Conservation (phyloP, 1,140 invertebrate species). For the Lepeophtheirus salmonis region DNA sequence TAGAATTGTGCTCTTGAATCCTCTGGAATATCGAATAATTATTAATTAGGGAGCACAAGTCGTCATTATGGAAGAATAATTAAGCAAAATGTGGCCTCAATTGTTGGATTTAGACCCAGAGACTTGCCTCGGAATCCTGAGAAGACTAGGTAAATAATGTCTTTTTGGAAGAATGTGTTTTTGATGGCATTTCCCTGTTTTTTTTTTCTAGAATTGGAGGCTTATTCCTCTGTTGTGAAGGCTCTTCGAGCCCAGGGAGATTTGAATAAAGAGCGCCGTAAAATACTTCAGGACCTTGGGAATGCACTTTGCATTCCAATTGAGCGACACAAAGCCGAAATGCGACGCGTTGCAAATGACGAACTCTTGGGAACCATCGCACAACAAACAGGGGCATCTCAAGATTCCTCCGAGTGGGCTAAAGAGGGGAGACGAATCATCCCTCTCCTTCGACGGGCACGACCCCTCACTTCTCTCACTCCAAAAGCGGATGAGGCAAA, state of each 20-base stretch:
- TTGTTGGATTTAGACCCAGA: constrained; percentile 9
- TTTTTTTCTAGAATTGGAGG: constrained; percentile 53
- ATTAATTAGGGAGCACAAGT: no score
- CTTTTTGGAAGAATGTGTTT: background rate
- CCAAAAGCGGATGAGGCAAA: background rate
- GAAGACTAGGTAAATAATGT: constrained; percentile 9
- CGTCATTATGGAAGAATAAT: no score
- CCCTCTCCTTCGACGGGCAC: constrained; percentile 54
- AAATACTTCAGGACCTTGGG: constrained; percentile 57
- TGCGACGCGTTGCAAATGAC: constrained; percentile 70
- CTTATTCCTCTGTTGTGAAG: constrained; percentile 66
- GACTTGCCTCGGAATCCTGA: constrained; percentile 1
- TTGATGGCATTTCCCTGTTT: constrained; percentile 20
- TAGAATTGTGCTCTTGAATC: no score
- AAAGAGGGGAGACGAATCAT: constrained; percentile 60
- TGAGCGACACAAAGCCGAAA: constrained; percentile 72
- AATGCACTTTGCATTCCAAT: constrained; percentile 60
- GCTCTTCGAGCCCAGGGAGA: constrained; percentile 75
- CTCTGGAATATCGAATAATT: no score
- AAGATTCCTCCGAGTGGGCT: constrained; percentile 60
- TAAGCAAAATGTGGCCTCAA: constrained; percentile 16
- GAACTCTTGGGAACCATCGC: constrained; percentile 68
- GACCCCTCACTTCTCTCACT: constrained; percentile 30
- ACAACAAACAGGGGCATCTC: constrained; percentile 54
- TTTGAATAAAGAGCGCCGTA: constrained; percentile 59